A percentile compares a stretch with the other conserved stretches of the same genome.
Conservation (phyloP, 1,140 invertebrate genomes). For the Stenopsyche tienmushanensis region DNA sequence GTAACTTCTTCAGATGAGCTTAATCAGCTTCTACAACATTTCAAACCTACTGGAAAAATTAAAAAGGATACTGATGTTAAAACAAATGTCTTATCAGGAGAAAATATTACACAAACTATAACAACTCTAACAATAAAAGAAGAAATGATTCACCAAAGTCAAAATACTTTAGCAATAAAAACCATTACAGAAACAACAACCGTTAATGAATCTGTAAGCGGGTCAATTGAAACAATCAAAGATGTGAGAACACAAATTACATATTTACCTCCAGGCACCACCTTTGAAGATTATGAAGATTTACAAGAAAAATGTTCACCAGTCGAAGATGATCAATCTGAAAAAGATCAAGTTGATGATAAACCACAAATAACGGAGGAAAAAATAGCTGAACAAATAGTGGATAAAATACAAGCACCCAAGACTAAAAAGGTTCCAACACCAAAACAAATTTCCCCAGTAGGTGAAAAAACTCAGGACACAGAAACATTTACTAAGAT, state of each 20-base stretch:
- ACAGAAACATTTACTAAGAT: conserved; percentile 55
- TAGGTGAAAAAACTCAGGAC: conserved; percentile 55
- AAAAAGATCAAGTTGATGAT: conserved; percentile 20
- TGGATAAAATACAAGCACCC: not conserved
- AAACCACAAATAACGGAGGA: not conserved
- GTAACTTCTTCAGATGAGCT: conserved; percentile 53
- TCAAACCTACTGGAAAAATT: conserved; percentile 50
- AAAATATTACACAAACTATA: conserved; percentile 51
- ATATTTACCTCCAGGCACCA: conserved; percentile 51
- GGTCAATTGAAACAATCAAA: conserved; percentile 53
- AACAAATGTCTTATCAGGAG: conserved; percentile 46
- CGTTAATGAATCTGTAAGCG: conserved; percentile 50
- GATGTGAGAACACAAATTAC: conserved; percentile 56
- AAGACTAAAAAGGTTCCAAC: conserved; percentile 33
- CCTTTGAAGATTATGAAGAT: conserved; percentile 52
- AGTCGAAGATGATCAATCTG: conserved; percentile 43
- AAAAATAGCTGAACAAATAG: not conserved
- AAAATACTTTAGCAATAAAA: conserved; percentile 52
- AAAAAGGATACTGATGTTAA: conserved; percentile 52
- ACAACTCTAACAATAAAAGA: conserved; percentile 52
- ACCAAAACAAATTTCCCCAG: conserved; percentile 49
- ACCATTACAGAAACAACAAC: conserved; percentile 55
- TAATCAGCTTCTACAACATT: conserved; percentile 49
- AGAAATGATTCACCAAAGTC: conserved; percentile 50
- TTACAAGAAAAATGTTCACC: conserved; percentile 45